Percentiles rank a stretch among this genome's conserved stretches.
Evolutionary conservation across 2,888 invertebrate genomes (phyloP).

Genomic region (Ceriagrion tenellum): DNA sequence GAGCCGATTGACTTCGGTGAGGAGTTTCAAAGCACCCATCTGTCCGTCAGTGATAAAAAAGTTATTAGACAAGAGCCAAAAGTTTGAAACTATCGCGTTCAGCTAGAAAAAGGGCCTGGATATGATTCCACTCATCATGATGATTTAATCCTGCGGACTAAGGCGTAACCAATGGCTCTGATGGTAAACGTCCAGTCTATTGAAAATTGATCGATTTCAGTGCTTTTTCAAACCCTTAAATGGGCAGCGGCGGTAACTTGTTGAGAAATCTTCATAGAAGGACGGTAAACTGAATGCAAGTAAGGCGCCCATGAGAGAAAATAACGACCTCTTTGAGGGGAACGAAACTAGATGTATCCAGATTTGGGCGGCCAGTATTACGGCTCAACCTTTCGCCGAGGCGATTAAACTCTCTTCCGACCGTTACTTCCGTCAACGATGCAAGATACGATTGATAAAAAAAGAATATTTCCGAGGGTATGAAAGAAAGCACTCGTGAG

Average conservation of each 20-base stretch:
- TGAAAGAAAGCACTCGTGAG: background rate
- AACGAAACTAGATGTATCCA: background rate
- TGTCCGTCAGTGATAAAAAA: too few relatives aligned
- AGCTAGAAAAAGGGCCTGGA: too few relatives aligned
- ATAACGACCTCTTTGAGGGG: background rate
- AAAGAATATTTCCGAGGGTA: background rate
- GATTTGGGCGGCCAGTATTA: background rate
- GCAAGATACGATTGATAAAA: background rate
- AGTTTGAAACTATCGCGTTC: too few relatives aligned
- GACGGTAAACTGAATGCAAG: background rate
- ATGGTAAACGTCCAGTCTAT: too few relatives aligned
- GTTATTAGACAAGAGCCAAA: too few relatives aligned
- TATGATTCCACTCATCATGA: too few relatives aligned
- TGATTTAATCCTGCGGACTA: too few relatives aligned
- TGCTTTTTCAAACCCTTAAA: background rate
- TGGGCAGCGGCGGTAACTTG: background rate
- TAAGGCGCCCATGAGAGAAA: background rate
- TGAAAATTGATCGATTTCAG: background rate
- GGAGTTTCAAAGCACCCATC: too few relatives aligned
- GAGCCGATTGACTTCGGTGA: background rate
- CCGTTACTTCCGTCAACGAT: background rate
- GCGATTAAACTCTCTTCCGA: background rate
- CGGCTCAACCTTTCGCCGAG: background rate
- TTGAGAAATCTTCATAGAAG: background rate
- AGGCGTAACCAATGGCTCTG: too few relatives aligned